Percentiles rank a stretch among this genome's conserved stretches.
Conservation (phyloP, 2,113 vertebrate species). For the Heterotilapia buettikoferi region DNA sequence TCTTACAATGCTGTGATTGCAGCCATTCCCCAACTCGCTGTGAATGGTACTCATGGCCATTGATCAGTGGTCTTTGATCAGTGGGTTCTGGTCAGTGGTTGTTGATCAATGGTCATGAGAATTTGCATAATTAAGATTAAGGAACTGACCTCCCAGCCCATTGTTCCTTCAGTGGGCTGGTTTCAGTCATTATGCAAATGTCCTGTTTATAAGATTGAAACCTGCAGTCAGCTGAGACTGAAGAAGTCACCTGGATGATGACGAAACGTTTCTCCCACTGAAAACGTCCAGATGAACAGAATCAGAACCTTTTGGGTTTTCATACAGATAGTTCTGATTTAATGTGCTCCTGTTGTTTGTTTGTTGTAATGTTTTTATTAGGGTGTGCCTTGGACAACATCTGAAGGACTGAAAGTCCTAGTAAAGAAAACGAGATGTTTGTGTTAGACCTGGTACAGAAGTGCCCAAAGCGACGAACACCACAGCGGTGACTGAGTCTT, state of each 20-base stretch:
- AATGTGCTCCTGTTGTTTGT: background rate
- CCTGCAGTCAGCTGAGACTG: background rate
- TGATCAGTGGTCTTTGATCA: background rate
- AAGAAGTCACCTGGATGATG: background rate
- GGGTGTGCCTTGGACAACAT: background rate
- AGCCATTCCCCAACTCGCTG: background rate
- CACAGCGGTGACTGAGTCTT: conserved; percentile 93
- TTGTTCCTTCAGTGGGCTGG: background rate
- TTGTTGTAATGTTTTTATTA: background rate
- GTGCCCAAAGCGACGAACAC: conserved; percentile 94
- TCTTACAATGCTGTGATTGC: background rate
- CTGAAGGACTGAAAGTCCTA: background rate
- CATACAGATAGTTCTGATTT: background rate
- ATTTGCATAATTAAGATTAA: background rate
- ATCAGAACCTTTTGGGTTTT: background rate
- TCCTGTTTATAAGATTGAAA: fast-evolving
- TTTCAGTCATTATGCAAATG: background rate
- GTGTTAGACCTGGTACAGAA: conserved; percentile 86
- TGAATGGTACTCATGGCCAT: fast-evolving
- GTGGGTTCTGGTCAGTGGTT: fast-evolving
- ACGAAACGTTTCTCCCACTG: fast-evolving
- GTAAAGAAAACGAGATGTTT: background rate
- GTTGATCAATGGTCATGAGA: fast-evolving
- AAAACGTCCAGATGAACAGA: background rate
- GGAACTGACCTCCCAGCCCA: background rate